Base-by-base conservation (phyloP, 92 coral and sea anemone genomes). In the Epizoanthus rinbou region DNA sequence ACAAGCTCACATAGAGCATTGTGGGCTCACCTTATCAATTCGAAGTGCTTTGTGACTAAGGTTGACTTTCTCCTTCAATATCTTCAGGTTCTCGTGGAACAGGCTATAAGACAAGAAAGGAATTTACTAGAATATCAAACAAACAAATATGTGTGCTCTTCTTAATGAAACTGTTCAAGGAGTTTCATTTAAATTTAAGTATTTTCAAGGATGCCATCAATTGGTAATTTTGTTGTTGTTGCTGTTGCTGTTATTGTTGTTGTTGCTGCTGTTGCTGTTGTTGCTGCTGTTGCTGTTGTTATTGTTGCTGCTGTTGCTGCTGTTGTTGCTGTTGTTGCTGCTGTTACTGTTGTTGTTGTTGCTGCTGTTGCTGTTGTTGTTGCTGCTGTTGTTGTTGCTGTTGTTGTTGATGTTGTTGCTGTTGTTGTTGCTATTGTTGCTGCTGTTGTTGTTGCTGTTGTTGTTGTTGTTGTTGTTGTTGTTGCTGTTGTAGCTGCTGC, bases 31-130 rank as follows among this genome's bases (percentile, higher is more conserved):
- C 99, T 97, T 95, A 4, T 92, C 94, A 33, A 97, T 95, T 33
- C 98, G 93, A 64, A 97, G 88, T 39, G 98, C 97, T 69, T 89
- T 89, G 90, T 94, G 98, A 80, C 93, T 93, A 16, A 89, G 91
- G 63, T 88, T 93, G 23, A 97, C 90, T 25, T 90, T 85, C 31
- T 86, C 85, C 75, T 95, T 94, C 57, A 97, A 70, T 16, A 85
- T 76, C 68, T 79, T 81, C 21, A 97, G 97, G 64, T 90, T 97
- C 58, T 94, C 88, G 52, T 90, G 90, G 75, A 97, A 97, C 58
- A 94, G 83, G n/a, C 99, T 97, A 85, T 37, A 82, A 85, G 3
- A 41, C 78, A 65, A 69, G 18, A 50, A 24, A 13, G 23, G 0
- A 62, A n/a, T 41, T 2, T 54, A 5, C n/a, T 22, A 5, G 4